Percentiles rank a stretch among this genome's conserved stretches.
phyloP scores from a whole-genome alignment of 2,797 vertebrate genomes.

The Falco concolor region DNA sequence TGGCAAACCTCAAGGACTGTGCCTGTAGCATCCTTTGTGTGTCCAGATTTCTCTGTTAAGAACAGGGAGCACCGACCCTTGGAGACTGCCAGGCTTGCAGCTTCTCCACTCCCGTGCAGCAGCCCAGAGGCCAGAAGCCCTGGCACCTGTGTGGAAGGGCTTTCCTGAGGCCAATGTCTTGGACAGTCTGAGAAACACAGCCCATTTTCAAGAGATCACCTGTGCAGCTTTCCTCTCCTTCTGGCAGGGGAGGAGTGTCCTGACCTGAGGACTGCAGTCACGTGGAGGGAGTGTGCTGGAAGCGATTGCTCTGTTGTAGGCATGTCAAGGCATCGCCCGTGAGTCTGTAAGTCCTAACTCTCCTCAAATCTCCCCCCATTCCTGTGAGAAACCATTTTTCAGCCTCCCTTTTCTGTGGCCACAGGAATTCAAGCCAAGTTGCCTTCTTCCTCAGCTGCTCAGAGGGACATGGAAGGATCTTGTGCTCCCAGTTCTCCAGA shows the following conservation, averaged over 20 bases:
- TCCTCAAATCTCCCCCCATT: neutral
- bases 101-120: neutral
- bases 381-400: neutral
- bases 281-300: neutral
- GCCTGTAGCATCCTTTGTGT: neutral
- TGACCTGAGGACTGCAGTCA: fast-evolving
- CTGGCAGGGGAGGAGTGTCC: neutral
- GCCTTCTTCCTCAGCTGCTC: neutral
- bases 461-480: neutral
- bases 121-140: neutral
- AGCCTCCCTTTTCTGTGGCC: neutral
- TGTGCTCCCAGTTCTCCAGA: neutral
- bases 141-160: neutral
- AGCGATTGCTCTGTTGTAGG: neutral
- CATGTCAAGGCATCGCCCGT: neutral
- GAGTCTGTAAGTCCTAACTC: neutral
- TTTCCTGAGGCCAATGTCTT: neutral
- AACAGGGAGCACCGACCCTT: neutral
- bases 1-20: neutral
- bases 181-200: neutral
- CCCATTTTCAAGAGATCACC: neutral
- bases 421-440: neutral
- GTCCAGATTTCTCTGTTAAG: neutral
- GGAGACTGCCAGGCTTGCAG: neutral
- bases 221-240: neutral